phyloP scores from a whole-genome alignment of 2,888 invertebrate genomes.

The Agapostemon virescens region DNA sequence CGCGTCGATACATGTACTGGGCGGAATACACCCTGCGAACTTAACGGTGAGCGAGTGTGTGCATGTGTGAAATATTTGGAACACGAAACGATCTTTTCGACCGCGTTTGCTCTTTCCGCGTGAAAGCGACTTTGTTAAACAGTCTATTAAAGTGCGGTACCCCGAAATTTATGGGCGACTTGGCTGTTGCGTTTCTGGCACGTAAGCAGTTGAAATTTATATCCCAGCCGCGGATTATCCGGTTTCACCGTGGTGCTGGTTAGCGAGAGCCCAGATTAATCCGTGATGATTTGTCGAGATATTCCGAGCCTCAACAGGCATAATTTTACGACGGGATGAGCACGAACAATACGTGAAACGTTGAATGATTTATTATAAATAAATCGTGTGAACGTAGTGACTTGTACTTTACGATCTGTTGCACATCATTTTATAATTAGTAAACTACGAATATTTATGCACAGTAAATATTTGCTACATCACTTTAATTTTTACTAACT shows the following conservation, averaged over 20 bases:
- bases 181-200: conserved; percentile 38
- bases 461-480: background rate
- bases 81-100: conserved; percentile 9
- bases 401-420: background rate
- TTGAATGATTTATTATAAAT: background rate
- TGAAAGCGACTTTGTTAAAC: conserved; percentile 46
- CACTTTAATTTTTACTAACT: no score
- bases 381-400: background rate
- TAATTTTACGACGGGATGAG: conserved; percentile 1
- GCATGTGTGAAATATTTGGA: background rate
- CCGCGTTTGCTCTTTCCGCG: conserved; percentile 18
- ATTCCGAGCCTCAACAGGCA: conserved; percentile 17
- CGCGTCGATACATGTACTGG: conserved; percentile 27
- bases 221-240: conserved; percentile 28
- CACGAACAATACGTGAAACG: background rate
- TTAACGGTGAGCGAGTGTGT: background rate
- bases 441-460: no score
- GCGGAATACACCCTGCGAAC: background rate
- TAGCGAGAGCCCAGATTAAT: conserved; percentile 19
- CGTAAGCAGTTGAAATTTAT: conserved; percentile 43
- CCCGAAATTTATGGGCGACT: conserved; percentile 25
- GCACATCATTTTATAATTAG: background rate
- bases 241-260: conserved; percentile 22
- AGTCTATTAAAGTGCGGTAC: conserved; percentile 46
- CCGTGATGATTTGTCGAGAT: conserved; percentile 17